Evolutionary conservation across 2,888 invertebrate species (phyloP).

Genomic region (Synanthedon tipuliformis): DNA sequence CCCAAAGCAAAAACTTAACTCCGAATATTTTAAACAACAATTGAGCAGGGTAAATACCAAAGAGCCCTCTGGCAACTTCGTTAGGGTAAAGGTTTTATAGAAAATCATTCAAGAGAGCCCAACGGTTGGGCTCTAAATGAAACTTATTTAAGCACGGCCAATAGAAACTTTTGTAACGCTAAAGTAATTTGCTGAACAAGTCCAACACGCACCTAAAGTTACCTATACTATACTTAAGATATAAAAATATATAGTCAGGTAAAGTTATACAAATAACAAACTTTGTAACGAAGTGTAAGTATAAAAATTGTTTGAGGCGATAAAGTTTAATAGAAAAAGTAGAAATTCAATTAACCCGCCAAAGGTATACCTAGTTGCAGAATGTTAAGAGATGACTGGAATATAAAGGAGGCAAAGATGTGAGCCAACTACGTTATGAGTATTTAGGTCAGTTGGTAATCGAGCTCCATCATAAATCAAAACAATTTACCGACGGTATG

Average conservation of each 20-base stretch:
- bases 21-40: constrained; percentile 8
- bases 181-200: neutral
- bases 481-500: constrained; percentile 33
- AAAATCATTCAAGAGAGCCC: constrained; percentile 29
- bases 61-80: constrained; percentile 14
- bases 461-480: constrained; percentile 36
- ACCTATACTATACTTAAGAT: neutral
- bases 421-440: neutral
- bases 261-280: neutral
- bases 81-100: constrained; percentile 17
- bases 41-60: constrained; percentile 21
- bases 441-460: constrained; percentile 44
- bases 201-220: neutral
- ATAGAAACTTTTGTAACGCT: neutral
- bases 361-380: neutral
- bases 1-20: neutral
- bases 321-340: too few species aligned
- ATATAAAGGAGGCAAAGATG: neutral
- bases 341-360: too few species aligned
- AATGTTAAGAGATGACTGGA: neutral
- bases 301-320: too few species aligned
- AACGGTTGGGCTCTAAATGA: constrained; percentile 21
- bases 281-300: neutral
- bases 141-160: neutral
- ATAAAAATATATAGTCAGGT: neutral